A percentile compares a stretch with the other conserved stretches of the same genome.
Conservation (phyloP, 2,797 vertebrate genomes). For the Mus spretus region DNA sequence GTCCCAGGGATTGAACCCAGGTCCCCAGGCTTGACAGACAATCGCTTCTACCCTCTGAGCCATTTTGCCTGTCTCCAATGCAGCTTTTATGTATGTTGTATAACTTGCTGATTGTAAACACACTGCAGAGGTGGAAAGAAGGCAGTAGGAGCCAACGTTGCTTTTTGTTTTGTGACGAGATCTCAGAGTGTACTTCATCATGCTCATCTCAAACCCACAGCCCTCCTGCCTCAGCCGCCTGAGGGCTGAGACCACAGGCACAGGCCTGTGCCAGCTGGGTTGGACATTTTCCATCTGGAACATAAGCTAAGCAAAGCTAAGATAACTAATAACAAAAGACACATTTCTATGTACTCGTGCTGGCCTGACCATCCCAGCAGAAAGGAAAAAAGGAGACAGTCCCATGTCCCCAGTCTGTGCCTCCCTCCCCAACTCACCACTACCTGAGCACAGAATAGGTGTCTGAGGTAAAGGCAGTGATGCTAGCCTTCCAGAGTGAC, state of each 20-base stretch:
- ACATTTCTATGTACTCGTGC: not conserved
- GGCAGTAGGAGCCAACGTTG: not conserved
- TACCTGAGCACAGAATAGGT: not conserved
- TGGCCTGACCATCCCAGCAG: not conserved
- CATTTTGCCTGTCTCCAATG: not conserved
- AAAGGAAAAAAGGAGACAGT: not conserved
- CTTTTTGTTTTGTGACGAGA: not conserved
- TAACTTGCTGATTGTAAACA: not conserved
- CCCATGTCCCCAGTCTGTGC: no score
- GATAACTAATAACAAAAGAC: not conserved
- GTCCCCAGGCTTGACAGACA: not conserved
- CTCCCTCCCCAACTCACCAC: not conserved
- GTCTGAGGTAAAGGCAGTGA: not conserved
- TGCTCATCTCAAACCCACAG: not conserved
- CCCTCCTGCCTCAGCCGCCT: not conserved
- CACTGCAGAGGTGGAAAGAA: not conserved
- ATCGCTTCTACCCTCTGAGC: not conserved
- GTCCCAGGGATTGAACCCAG: not conserved
- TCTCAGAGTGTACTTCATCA: not conserved
- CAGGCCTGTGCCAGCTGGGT: not conserved
- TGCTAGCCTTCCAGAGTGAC: not conserved
- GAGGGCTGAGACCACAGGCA: not conserved
- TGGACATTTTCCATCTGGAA: not conserved
- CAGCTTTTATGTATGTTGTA: not conserved
- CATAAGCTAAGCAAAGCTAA: slow-evolving; percentile 24